Evolutionary conservation across 2,888 invertebrate genomes (phyloP).

Genomic region (Cantharis lateralis): DNA sequence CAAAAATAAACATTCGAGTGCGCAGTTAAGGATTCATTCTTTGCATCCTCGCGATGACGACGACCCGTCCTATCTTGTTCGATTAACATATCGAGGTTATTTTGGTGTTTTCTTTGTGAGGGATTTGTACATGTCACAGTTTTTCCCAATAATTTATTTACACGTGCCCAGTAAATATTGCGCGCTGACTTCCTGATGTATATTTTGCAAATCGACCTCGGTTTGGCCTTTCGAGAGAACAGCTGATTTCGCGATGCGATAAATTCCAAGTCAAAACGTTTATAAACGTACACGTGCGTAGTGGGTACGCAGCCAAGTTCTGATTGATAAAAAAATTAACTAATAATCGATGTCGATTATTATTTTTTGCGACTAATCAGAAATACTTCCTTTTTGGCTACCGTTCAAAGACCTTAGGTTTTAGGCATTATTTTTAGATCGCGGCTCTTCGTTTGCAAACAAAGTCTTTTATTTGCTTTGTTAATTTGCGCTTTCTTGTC

Average conservation of each 20-base stretch:
- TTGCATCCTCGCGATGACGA: neutral
- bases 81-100: neutral
- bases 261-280: neutral
- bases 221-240: constrained; percentile 17
- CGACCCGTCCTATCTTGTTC: neutral
- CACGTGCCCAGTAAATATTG: neutral
- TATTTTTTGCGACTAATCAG: constrained; percentile 18
- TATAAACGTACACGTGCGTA: neutral
- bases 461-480: neutral
- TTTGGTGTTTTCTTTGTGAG: neutral
- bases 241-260: constrained; percentile 20
- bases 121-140: neutral
- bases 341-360: neutral
- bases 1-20: neutral
- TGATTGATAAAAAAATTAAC: neutral
- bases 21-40: neutral
- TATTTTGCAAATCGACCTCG: constrained; percentile 18
- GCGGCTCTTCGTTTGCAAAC: constrained; percentile 16
- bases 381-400: constrained; percentile 29
- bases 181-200: neutral
- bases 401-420: constrained; percentile 28
- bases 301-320: neutral
- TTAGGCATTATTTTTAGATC: constrained; percentile 16
- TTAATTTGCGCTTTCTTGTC: neutral
- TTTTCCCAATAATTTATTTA: neutral